A percentile compares a stretch with the other conserved stretches of the same genome.
These are phyloP conservation scores for Cinclus mexicanus DNA, from an alignment of 2,113 vertebrate genomes.

Conservation along the genomic window DNA sequence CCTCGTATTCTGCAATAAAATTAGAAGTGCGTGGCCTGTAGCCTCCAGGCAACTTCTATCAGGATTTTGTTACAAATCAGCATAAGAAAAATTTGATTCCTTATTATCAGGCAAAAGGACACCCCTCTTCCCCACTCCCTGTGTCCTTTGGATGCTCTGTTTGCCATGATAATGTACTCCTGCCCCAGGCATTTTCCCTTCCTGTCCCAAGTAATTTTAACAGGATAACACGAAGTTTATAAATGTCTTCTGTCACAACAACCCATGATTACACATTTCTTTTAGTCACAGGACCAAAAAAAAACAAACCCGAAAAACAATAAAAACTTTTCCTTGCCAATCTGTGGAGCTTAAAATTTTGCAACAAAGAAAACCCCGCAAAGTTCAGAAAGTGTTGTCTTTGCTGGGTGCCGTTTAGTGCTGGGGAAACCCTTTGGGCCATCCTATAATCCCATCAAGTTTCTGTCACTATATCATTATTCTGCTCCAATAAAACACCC, in stretches of 20 bases:
- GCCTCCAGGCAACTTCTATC: background rate
- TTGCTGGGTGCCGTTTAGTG: background rate
- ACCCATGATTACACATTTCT: background rate
- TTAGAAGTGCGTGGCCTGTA: rapidly evolving
- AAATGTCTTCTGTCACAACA: background rate
- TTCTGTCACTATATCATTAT: background rate
- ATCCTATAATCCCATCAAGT: background rate
- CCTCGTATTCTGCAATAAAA: background rate
- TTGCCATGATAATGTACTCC: background rate
- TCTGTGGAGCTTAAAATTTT: background rate
- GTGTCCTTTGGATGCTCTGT: background rate
- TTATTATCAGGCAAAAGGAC: background rate
- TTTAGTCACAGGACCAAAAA: background rate
- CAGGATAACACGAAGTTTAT: background rate
- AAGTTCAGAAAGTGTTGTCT: background rate
- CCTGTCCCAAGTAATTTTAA: background rate
- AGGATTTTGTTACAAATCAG: background rate
- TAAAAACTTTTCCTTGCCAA: background rate
- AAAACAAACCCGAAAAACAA: background rate
- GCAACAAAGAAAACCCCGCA: background rate
- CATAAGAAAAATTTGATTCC: background rate
- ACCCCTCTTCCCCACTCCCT: background rate
- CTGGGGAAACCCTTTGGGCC: background rate
- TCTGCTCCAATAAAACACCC: background rate
- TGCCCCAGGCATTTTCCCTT: background rate